Evolutionary conservation across 1,140 invertebrate genomes (phyloP).

Genomic region (Drosophila orena): DNA sequence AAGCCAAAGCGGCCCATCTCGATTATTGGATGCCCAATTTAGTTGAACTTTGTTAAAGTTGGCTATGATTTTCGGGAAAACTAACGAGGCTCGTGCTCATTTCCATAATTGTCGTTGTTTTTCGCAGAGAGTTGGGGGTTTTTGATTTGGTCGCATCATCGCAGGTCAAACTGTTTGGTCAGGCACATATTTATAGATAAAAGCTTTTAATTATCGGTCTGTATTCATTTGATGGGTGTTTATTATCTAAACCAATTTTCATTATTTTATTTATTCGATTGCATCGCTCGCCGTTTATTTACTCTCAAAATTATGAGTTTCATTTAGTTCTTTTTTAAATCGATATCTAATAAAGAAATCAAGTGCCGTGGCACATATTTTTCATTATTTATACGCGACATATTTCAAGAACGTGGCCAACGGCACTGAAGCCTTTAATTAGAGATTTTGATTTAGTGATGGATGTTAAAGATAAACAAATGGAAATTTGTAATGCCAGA

Average conservation of each 20-base stretch:
- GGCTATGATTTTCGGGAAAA: conserved; percentile 2
- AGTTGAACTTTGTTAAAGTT: conserved; percentile 32
- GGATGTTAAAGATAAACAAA: neutral
- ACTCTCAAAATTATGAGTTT: neutral
- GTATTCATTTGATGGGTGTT: conserved; percentile 4
- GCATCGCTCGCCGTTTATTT: neutral
- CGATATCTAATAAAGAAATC: neutral
- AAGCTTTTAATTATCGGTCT: conserved; percentile 2
- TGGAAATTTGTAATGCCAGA: neutral
- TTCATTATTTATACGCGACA: neutral
- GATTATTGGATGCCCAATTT: conserved; percentile 39
- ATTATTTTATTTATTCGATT: conserved; percentile 4
- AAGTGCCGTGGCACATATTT: neutral
- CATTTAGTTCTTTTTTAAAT: conserved; percentile 1
- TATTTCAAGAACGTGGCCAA: neutral
- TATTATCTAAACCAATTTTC: neutral
- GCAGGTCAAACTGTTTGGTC: neutral
- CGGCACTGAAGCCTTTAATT: neutral
- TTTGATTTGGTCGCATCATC: neutral
- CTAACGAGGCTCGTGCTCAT: conserved; percentile 6
- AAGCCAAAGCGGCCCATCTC: conserved; percentile 26
- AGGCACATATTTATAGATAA: neutral
- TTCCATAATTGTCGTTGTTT: conserved; percentile 14
- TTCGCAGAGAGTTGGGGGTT: neutral
- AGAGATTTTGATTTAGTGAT: conserved; percentile 1